A percentile compares a stretch with the other conserved stretches of the same genome.
phyloP scores from a whole-genome alignment of 2,113 vertebrate species.

The Theropithecus gelada region DNA sequence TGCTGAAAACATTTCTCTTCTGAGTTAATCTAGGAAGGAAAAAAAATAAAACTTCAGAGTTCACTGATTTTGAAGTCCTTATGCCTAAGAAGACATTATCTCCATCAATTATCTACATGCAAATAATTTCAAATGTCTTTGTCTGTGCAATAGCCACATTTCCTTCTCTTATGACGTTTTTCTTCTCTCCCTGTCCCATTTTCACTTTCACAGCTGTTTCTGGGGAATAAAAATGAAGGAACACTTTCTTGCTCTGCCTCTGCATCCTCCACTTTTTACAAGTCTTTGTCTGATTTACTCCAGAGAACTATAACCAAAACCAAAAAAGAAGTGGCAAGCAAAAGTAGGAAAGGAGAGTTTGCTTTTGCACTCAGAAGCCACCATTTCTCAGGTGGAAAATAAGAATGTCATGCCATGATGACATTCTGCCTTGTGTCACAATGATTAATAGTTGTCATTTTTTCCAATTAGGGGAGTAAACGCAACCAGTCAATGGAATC shows the following conservation, averaged over 20 bases:
- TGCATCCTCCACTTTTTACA: background rate
- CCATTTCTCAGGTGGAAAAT: conserved; percentile 73
- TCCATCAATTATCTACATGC: background rate
- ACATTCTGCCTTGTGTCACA: conserved; percentile 69
- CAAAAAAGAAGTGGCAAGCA: background rate
- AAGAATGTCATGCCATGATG: conserved; percentile 55
- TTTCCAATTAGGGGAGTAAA: conserved; percentile 64
- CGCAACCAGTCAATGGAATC: conserved; percentile 40
- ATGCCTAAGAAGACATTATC: background rate
- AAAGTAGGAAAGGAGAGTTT: background rate
- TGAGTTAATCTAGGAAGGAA: background rate
- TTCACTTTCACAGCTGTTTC: conserved; percentile 35
- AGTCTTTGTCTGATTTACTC: conserved; percentile 47
- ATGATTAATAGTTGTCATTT: conserved; percentile 73
- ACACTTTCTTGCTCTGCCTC: background rate
- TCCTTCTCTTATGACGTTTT: background rate
- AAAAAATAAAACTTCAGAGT: conserved; percentile 32
- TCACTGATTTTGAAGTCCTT: background rate
- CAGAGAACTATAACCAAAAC: background rate
- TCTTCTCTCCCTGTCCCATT: background rate
- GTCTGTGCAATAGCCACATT: background rate
- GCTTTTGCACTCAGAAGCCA: background rate
- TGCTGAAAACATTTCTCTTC: conserved; percentile 33
- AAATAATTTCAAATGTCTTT: conserved; percentile 2
- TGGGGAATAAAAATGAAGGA: background rate